Conservation (phyloP, 1,140 invertebrate genomes). For the Choristoneura fumiferana region DNA sequence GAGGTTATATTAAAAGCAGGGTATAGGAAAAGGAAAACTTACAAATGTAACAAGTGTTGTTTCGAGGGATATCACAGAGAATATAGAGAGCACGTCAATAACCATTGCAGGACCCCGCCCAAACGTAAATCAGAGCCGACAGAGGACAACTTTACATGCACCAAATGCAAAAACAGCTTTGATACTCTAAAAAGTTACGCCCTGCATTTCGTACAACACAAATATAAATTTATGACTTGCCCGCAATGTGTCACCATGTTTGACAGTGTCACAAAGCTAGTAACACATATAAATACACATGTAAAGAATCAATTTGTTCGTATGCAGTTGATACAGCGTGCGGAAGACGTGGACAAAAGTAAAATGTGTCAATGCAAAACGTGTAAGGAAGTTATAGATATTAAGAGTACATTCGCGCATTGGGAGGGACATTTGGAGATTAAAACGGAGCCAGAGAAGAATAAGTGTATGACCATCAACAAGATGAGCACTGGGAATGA, state of each 20-base stretch:
- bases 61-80: not conserved
- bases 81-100: conserved; percentile 1
- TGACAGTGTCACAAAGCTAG: not conserved
- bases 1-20: not conserved
- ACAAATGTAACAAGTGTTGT: conserved; percentile 3
- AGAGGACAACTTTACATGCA: not conserved
- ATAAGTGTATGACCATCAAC: not conserved
- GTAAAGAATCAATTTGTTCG: conserved; percentile 18
- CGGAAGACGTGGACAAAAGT: not conserved
- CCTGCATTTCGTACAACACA: not conserved
- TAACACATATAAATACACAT: conserved; percentile 12
- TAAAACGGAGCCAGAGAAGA: not conserved
- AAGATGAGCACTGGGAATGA: not conserved
- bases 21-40: not conserved
- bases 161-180: not conserved
- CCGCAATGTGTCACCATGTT: conserved; percentile 1
- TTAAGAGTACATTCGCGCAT: conserved; percentile 17
- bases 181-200: not conserved
- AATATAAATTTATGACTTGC: not conserved
- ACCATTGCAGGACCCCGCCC: not conserved
- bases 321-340: not conserved
- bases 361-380: conserved; percentile 21
- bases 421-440: conserved; percentile 27
- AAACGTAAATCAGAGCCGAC: not conserved
- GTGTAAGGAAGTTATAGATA: conserved; percentile 1